Conservation (phyloP, 2,113 vertebrate genomes). For the Tangachromis dhanisi region DNA sequence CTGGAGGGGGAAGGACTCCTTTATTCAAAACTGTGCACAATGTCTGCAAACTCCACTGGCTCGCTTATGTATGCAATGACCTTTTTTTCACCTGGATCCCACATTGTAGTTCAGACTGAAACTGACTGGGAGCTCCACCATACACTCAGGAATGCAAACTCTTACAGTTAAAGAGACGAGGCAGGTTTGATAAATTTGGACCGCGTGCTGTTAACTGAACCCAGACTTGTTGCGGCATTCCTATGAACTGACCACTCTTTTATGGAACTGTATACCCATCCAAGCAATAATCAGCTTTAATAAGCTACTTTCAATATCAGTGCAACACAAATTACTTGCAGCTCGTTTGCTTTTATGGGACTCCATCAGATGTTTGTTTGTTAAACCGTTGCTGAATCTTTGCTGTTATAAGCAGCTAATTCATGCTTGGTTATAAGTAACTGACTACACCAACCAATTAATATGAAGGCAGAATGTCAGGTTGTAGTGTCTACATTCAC, state of each 20-base stretch:
- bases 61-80: conserved; percentile 34
- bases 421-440: background rate
- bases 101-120: background rate
- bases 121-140: background rate
- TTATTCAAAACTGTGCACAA: conserved; percentile 38
- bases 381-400: background rate
- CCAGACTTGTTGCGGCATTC: background rate
- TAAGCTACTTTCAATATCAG: background rate
- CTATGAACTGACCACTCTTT: conserved; percentile 5
- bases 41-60: background rate
- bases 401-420: conserved; percentile 29
- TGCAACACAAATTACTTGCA: background rate
- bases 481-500: conserved; percentile 20
- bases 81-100: background rate
- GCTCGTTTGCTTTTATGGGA: background rate
- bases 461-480: background rate
- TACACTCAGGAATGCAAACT: background rate
- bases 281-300: background rate
- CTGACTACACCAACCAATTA: background rate
- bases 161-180: background rate
- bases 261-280: background rate
- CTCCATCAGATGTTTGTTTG: background rate
- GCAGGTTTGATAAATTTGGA: background rate
- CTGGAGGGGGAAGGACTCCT: background rate
- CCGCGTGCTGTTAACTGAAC: background rate